These are phyloP conservation scores for Linhomoeus sp. DNA, from an alignment of 2,888 invertebrate species.

Conservation along the genomic window DNA sequence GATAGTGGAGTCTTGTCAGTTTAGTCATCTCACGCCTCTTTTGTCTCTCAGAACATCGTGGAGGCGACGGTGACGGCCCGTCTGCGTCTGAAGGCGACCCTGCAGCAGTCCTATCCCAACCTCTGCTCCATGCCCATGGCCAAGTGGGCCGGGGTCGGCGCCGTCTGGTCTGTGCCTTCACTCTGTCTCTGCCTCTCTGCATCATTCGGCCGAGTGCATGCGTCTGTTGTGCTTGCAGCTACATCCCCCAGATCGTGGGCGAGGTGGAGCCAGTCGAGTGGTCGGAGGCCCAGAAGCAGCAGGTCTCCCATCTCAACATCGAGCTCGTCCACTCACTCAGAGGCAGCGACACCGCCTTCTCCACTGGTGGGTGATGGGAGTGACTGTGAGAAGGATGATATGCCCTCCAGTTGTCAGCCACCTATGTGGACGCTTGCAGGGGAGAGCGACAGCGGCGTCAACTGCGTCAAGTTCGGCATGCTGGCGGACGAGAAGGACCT, in stretches of 20 bases:
- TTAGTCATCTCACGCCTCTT: no score
- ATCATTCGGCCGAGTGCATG: not conserved
- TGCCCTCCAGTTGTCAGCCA: no score
- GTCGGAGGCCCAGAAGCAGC: constrained; percentile 18
- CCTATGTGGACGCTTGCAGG: constrained; percentile 6
- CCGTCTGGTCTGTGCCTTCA: constrained; percentile 43
- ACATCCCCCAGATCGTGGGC: constrained; percentile 18
- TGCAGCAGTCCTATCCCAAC: constrained; percentile 34
- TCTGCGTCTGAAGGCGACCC: constrained; percentile 9
- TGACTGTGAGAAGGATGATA: no score
- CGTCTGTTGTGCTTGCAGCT: constrained; percentile 10
- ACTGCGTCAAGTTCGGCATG: constrained; percentile 50
- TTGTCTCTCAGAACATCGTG: constrained; percentile 13
- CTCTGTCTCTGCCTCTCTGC: no score
- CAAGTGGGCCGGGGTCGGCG: constrained; percentile 84
- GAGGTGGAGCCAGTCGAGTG: constrained; percentile 13
- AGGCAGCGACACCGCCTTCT: constrained; percentile 82
- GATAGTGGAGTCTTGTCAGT: no score
- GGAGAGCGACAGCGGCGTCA: constrained; percentile 12
- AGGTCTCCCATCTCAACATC: constrained; percentile 47
- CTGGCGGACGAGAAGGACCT: constrained; percentile 76
- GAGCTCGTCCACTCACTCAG: constrained; percentile 70
- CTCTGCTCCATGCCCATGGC: constrained; percentile 59
- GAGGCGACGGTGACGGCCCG: constrained; percentile 17
- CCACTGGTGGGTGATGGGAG: constrained; percentile 38